Base-by-base conservation (phyloP, 2,797 vertebrate genomes). In the Varecia variegata region DNA sequence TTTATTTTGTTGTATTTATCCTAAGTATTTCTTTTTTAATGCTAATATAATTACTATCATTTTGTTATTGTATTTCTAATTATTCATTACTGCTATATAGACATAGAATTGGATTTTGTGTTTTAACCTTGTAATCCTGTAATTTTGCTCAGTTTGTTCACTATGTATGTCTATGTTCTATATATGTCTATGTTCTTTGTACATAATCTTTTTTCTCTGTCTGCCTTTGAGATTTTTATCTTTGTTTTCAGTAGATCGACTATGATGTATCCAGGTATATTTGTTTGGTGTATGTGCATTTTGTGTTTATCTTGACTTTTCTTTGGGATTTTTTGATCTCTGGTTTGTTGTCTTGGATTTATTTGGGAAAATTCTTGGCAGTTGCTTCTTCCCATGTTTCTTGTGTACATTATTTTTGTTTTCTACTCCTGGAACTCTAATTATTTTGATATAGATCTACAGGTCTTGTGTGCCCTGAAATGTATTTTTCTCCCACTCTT, bases 1-100 rank as follows among this genome's bases (percentile, higher is more conserved):
- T 81, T 91, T 65, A 81, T 95, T 92, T 91, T 93, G 50, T 91
- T 88, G 32, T 15, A 71, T 71, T 89, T 96, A 71, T 52, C 15
- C 47, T 90, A 81, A 52, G 21, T 65, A n/a, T 79, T 74, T 86
- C 30, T 90, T 95, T 95, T 83, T 92, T 79, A 50, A 81, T 74
- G 52, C 18, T 74, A 92, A 79, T 81, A 35, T 67, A 94, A 74
- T 71, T 86, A 12, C 62, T 81, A 50, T 45, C 82, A 9, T 92
- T 95, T 86, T 70, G 35, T 70, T 68, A 52, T 56, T 76, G 87
- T 73, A 71, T 93, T 90, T 88, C 47, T 88, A 92, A 65, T 77
- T 62, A 73, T 47, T 88, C 81, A 83, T 88, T 73, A 18, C 80
- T 94, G 9, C 17, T 50, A 38, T 80, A 76, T 62, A 89, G 56